Percentiles rank a stretch among this genome's conserved stretches.
Conservation (phyloP, 2,113 vertebrate species). For the Pagrus major region DNA sequence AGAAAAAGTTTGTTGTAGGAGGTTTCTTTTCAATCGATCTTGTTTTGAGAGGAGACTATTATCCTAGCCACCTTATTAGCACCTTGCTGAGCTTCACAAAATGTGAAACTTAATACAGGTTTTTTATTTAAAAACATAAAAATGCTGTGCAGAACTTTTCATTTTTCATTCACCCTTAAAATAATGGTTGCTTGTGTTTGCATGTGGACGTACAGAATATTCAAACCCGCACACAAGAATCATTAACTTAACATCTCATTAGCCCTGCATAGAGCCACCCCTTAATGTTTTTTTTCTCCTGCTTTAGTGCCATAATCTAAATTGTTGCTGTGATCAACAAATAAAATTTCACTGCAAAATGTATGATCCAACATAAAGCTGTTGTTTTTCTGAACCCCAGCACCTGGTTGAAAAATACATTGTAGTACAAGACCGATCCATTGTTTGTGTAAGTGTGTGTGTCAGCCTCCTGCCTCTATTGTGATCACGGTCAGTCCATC, state of each 20-base stretch:
- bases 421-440: slow-evolving; percentile 24
- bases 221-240: slow-evolving; percentile 13
- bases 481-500: slow-evolving; percentile 74
- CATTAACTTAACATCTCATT: slow-evolving; percentile 11
- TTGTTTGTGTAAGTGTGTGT: slow-evolving; percentile 66
- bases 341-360: slow-evolving; percentile 6
- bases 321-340: background rate
- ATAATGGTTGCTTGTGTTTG: background rate
- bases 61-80: background rate
- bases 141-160: background rate
- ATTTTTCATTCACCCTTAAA: background rate
- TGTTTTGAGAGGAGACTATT: background rate
- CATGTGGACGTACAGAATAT: background rate
- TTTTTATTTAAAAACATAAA: background rate
- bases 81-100: background rate
- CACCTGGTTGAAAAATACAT: slow-evolving; percentile 51
- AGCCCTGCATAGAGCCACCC: background rate
- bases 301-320: slow-evolving; percentile 4
- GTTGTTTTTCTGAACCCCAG: background rate
- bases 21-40: background rate
- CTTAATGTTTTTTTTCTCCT: background rate
- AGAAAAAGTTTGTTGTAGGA: background rate
- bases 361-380: background rate
- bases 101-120: background rate
- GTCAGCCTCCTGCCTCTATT: slow-evolving; percentile 72